phyloP scores from a whole-genome alignment of 2,888 invertebrate genomes.

The Watsonalla binaria region DNA sequence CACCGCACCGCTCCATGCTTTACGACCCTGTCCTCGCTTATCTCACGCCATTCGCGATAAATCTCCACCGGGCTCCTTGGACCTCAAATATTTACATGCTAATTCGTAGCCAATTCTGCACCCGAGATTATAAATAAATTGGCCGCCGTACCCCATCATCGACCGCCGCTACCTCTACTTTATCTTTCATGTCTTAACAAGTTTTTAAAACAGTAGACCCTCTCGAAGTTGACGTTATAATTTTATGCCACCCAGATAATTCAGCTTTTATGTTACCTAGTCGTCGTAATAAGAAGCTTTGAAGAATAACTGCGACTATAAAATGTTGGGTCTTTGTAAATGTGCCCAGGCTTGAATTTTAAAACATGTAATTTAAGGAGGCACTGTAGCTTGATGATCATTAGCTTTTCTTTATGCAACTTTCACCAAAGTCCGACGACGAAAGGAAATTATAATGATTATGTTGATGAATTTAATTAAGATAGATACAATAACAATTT shows the following conservation, averaged over 20 bases:
- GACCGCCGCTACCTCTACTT: constrained; percentile 50
- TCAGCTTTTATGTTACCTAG: constrained; percentile 52
- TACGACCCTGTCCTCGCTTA: constrained; percentile 72
- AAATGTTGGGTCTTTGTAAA: constrained; percentile 27
- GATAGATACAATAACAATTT: no score
- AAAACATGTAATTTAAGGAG: not conserved
- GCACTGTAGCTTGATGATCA: not conserved
- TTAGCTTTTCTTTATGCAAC: not conserved
- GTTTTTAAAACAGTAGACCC: constrained; percentile 60
- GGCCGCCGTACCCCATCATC: constrained; percentile 60
- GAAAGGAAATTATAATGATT: not conserved
- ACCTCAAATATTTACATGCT: constrained; percentile 79
- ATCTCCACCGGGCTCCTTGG: constrained; percentile 71
- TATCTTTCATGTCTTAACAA: constrained; percentile 70
- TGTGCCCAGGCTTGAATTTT: not conserved
- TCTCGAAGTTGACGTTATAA: constrained; percentile 55
- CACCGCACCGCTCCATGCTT: constrained; percentile 50
- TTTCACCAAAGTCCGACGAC: not conserved
- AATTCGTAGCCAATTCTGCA: constrained; percentile 75
- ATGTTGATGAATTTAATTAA: not conserved
- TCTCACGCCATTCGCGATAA: constrained; percentile 69
- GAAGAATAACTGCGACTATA: constrained; percentile 34
- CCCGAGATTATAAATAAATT: constrained; percentile 77
- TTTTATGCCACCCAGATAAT: constrained; percentile 63
- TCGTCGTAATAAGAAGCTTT: constrained; percentile 34